Evolutionary conservation across 2,888 invertebrate genomes (phyloP), one percentile per base, ranked within the genome.

Genomic region (Heliothis peltigera): DNA sequence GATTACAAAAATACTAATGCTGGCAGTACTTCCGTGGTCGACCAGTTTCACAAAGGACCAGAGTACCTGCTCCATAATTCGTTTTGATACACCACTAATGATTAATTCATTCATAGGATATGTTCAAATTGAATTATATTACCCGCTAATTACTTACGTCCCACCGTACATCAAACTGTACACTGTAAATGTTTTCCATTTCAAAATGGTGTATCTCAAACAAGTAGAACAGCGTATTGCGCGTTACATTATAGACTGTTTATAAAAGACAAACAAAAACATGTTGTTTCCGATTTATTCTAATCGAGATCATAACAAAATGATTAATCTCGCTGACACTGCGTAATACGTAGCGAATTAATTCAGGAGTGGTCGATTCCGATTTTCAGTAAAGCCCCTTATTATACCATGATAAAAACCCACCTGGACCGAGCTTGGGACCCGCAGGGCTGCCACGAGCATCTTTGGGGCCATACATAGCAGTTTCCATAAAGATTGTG

Each of bases 331-430:
- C 63, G 66, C 76, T 77, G 82, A 81, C 76, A 81, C 46, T 54
- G 39, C 39, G 39, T 39, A 39, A 39, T 39, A 15, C 8, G 19
- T 70, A 76, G 76, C 77, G 79, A 89, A 89, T 88, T 89, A 89
- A 88, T 87, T 85, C 54, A 53, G 39, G n/a, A 39, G 15, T 39
- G 39, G n/a, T 10, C 43, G 52, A 83, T 80, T 83, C 74, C 68
- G 70, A 89, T 87, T 85, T 85, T 86, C 84, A 87, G 89, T 89
- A 87, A 87, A n/a, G 85, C 88, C 85, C 86, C 85, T 77, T 8
- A 10, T 32, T 85, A 85, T 85, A 81, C 77, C 75, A 79, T 80
- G 83, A 83, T 87, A 86, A 79, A 84, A 77, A 84, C 85, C 82
- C 91, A 91, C 90, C 90, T 91, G 91, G 85, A 85, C 15, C 12